Base-by-base conservation (phyloP, 1,140 invertebrate species). In the Pectinophora gossypiella region DNA sequence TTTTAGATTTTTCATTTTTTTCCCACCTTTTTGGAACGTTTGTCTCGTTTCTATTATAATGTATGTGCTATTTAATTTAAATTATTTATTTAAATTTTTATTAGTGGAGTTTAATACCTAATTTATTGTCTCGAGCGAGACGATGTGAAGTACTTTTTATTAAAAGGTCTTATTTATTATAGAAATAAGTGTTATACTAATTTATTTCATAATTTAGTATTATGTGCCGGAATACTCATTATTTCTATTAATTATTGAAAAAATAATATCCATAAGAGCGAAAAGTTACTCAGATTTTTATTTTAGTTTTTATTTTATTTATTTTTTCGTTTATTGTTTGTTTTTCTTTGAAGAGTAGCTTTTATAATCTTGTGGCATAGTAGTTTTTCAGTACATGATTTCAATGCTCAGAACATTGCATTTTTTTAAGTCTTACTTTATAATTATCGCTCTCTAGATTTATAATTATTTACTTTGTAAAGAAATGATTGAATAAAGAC, bases 141-240 rank as follows among this genome's bases (percentile, higher is more conserved):
- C 52, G 50, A 62, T 62, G 54, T 42, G 12, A 35, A 48, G 59
- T 65, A 65, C 62, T 61, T 68, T 61, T 57, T 65, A 56, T 63
- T 58, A 58, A 65, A 66, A 64, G 55, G 45, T 49, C 18, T 54
- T 63, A 61, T 64, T 63, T 71, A 64, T 62, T 58, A 40, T 59
- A 58, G 47, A 45, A 13, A 35, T 61, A 59, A 59, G 42, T 15
- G 51, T 10, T 27, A 15, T 19, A 40, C 3, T 5, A 12, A 27
- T 27, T 40, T 40, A 40, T 40, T 16, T 6, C 35, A 9, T 6
- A 40, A 16, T 40, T 40, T 40, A 40, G n/a, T 40, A n/a, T 22
- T 49, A n/a, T 52, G 57, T 55, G 57, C 57, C 53, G 47, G 46
- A 60, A 55, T 60, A 54, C 53, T 60, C 52, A 60, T 52, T 47